These are phyloP conservation scores for Cosmopolites sordidus DNA, from an alignment of 2,888 invertebrate genomes.

Conservation along the genomic window DNA sequence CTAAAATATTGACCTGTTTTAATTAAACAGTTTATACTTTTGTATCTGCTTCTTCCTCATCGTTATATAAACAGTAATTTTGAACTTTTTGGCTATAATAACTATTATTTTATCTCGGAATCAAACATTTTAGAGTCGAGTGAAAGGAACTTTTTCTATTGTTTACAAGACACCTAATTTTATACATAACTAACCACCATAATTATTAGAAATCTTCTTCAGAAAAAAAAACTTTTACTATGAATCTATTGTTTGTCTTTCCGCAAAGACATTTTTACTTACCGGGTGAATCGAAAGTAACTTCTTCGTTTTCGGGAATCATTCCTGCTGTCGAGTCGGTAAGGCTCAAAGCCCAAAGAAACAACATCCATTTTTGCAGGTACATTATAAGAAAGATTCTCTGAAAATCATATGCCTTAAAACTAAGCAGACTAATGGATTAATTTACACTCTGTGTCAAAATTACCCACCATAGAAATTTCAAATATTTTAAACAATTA, in stretches of 20 bases:
- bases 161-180: neutral
- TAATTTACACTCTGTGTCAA: too few relatives aligned
- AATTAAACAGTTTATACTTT: too few relatives aligned
- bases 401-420: too few relatives aligned
- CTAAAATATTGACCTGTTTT: too few relatives aligned
- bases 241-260: neutral
- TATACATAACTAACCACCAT: neutral
- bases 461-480: too few relatives aligned
- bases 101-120: neutral
- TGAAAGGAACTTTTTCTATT: constrained; percentile 1
- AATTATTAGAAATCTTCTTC: neutral
- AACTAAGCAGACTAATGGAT: too few relatives aligned
- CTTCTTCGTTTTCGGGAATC: constrained; percentile 40
- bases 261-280: constrained; percentile 2
- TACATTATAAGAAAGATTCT: constrained; percentile 16
- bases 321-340: constrained; percentile 38
- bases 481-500: too few relatives aligned
- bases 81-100: neutral
- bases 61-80: too few relatives aligned
- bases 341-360: constrained; percentile 43
- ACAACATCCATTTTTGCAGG: constrained; percentile 42
- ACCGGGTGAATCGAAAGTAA: constrained; percentile 21
- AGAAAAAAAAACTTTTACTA: neutral
- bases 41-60: too few relatives aligned
- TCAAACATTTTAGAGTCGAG: neutral